These are phyloP conservation scores for Phylloscopus collybita DNA, from an alignment of 2,797 vertebrate species.

Conservation along the genomic window DNA sequence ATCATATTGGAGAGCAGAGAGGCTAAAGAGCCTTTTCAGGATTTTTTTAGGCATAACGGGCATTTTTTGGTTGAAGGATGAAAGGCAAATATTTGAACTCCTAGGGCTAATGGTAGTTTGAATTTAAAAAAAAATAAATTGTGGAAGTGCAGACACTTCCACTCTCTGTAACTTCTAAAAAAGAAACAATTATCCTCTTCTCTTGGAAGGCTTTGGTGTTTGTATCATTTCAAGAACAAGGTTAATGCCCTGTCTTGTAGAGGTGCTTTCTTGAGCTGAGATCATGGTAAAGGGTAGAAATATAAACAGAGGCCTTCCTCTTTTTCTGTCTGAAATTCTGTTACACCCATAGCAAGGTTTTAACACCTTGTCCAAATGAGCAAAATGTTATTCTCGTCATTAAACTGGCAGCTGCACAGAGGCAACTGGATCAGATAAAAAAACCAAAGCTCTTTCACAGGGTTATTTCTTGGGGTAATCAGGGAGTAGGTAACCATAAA, in stretches of 20 bases:
- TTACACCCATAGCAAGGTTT: not conserved
- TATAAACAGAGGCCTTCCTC: not conserved
- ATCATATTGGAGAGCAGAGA: not conserved
- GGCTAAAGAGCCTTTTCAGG: not conserved
- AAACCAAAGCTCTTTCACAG: not conserved
- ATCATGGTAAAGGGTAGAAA: not conserved
- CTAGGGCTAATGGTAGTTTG: not conserved
- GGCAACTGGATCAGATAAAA: not conserved
- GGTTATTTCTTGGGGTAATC: not conserved
- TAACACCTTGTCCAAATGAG: not conserved
- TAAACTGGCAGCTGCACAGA: not conserved
- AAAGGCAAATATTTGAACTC: not conserved
- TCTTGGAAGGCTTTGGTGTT: not conserved
- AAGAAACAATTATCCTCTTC: not conserved
- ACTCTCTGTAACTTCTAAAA: not conserved
- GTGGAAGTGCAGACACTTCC: not conserved
- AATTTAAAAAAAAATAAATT: not conserved
- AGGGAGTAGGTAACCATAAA: not conserved
- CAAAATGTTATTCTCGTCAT: not conserved
- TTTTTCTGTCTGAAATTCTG: not conserved
- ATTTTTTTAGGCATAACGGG: not conserved
- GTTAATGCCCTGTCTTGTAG: not conserved
- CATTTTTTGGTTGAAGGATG: not conserved
- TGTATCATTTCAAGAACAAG: not conserved
- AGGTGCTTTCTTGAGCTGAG: not conserved